Evolutionary conservation across 2,113 vertebrate genomes (phyloP).

Genomic region (Emydura subglobosa): DNA sequence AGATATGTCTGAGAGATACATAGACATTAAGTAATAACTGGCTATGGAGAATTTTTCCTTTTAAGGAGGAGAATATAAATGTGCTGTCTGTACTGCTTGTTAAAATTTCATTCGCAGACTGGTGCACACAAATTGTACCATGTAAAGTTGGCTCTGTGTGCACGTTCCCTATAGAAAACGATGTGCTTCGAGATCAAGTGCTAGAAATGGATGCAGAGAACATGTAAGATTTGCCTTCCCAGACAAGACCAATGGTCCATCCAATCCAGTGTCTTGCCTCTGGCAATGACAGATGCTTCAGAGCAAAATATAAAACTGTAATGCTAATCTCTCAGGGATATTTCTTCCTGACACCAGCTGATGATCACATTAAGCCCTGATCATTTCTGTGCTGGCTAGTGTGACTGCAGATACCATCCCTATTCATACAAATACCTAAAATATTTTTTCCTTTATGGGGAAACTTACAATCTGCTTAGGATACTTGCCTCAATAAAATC

Average conservation of each 20-base stretch:
- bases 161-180: not conserved
- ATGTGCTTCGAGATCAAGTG: not conserved
- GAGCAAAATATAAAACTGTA: not conserved
- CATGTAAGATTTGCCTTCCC: not conserved
- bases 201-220: not conserved
- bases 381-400: not conserved
- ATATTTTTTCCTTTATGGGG: not conserved
- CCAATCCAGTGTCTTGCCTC: not conserved
- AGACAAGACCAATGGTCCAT: not conserved
- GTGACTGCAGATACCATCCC: not conserved
- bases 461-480: not conserved
- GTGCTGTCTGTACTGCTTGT: slow-evolving; percentile 1
- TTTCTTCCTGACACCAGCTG: slow-evolving; percentile 7
- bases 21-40: not conserved
- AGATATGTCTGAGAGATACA: slow-evolving; percentile 43
- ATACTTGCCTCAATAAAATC: not conserved
- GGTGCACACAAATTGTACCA: slow-evolving; percentile 23
- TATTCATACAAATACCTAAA: slow-evolving; percentile 19
- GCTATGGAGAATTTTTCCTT: slow-evolving; percentile 41
- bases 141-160: not conserved
- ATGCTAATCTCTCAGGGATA: not conserved
- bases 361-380: slow-evolving; percentile 17
- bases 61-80: slow-evolving; percentile 40
- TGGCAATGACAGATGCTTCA: not conserved
- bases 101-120: slow-evolving; percentile 32